Base-by-base conservation (phyloP, 1,140 invertebrate genomes). In the Drosophila sp. region DNA sequence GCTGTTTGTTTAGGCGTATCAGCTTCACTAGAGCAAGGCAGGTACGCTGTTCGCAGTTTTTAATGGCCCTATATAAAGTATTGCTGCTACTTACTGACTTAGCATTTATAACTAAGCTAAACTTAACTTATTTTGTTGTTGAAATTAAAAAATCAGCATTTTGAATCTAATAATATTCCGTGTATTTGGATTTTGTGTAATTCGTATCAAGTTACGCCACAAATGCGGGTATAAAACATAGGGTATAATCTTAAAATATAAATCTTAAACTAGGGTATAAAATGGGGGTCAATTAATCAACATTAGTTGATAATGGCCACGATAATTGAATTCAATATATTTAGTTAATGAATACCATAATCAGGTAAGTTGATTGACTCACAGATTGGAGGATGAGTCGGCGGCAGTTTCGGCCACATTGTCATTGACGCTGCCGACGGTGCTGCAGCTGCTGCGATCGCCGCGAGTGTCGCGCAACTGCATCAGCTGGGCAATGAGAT, bases 371-470 rank as follows among this genome's bases (percentile, higher is more conserved):
- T 36, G 14, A 11, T 13, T 8, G 4, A 34, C 36, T 79, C 32
- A 91, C 32, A 91, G 72, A 73, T 90, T 91, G 14, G 90, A 91
- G 13, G 90, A 91, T 2, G 90, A 91, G 62, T 91, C 90, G 8
- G 84, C 84, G 3, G 90, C 87, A 2, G 90, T 89, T 73, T 91
- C 90, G 46, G 87, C 79, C 21, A 89, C 83, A 56, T 77, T 82
- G 46, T 76, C 80, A 29, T 36, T 40, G 34, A 25, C 61, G n/a
- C n/a, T 38, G 7, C 40, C 21, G 40, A 36, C 38, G 9, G 5
- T 54, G 54, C 32, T 80, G 57, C 38, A 27, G 43, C 14, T 72
- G 34, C 54, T 75, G 0, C 48, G 61, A 1, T 82, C 59, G 36
- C 65, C 53, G 1, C 51, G 65, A 45, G 32, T 63, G 16, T 58